Evolutionary conservation across 1,140 invertebrate species (phyloP).

Genomic region (Penaeus indicus): DNA sequence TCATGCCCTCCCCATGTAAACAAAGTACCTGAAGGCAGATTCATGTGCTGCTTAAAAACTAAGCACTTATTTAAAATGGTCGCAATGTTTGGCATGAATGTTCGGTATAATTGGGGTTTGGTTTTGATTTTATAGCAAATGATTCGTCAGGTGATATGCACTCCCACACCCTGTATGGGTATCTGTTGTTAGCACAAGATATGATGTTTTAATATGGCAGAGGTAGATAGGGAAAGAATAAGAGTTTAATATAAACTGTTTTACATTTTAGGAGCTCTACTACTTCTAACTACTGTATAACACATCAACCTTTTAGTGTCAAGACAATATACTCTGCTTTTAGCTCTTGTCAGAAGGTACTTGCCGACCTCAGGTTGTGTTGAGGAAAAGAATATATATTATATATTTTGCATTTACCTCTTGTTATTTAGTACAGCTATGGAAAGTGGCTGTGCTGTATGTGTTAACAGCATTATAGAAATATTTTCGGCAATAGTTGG

Average conservation of each 20-base stretch:
- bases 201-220: too few relatives aligned
- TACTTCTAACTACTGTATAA: neutral
- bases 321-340: constrained; percentile 37
- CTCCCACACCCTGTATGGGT: too few relatives aligned
- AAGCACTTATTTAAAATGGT: too few relatives aligned
- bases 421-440: constrained; percentile 33
- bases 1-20: too few relatives aligned
- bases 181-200: too few relatives aligned
- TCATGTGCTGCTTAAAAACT: too few relatives aligned
- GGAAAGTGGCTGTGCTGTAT: constrained; percentile 23
- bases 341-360: constrained; percentile 22
- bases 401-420: constrained; percentile 48
- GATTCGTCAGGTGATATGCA: too few relatives aligned
- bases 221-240: neutral
- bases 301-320: constrained; percentile 24
- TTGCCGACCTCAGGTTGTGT: constrained; percentile 33
- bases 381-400: constrained; percentile 35
- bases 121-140: too few relatives aligned
- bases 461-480: constrained; percentile 10
- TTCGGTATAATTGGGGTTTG: too few relatives aligned
- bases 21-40: too few relatives aligned
- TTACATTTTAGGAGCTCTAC: constrained; percentile 3
- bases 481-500: neutral
- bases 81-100: too few relatives aligned
- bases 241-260: neutral